phyloP scores from a whole-genome alignment of 2,888 invertebrate genomes.

The Hedya salicella region DNA sequence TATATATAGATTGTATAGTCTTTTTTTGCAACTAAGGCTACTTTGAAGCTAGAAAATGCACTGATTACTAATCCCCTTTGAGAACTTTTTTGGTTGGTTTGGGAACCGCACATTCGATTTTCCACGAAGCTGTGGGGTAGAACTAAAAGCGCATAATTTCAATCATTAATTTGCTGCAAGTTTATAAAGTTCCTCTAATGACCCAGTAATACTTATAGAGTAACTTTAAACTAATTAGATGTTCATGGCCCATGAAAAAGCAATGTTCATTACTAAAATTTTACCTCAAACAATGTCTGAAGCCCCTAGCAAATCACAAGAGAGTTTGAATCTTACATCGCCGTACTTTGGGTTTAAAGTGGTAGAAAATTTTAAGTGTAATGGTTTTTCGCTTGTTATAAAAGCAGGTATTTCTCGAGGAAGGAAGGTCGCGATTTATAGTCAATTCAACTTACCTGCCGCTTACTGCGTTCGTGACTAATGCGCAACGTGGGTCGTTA shows the following conservation, averaged over 20 bases:
- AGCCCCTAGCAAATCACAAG: background rate
- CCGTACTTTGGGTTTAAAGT: background rate
- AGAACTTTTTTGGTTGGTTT: too few species aligned
- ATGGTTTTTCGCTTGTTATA: background rate
- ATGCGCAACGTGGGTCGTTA: constrained; percentile 7
- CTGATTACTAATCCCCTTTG: too few species aligned
- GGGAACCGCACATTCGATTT: too few species aligned
- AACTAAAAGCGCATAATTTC: too few species aligned
- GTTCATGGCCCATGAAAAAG: constrained; percentile 31
- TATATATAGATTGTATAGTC: too few species aligned
- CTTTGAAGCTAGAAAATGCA: too few species aligned
- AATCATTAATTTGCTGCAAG: too few species aligned
- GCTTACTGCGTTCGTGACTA: constrained; percentile 30
- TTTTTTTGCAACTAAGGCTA: too few species aligned
- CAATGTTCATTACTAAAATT: constrained; percentile 14
- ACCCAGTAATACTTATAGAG: background rate
- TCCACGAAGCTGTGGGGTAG: too few species aligned
- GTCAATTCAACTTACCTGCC: constrained; percentile 40
- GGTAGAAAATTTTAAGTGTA: background rate
- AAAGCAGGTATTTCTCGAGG: constrained; percentile 12
- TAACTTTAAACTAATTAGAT: constrained; percentile 28
- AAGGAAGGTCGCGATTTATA: constrained; percentile 34
- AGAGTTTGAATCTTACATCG: background rate
- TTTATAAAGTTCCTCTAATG: background rate
- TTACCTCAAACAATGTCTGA: background rate